Evolutionary conservation across 2,888 invertebrate species (phyloP).

Genomic region (Gastrophysa polygoni): DNA sequence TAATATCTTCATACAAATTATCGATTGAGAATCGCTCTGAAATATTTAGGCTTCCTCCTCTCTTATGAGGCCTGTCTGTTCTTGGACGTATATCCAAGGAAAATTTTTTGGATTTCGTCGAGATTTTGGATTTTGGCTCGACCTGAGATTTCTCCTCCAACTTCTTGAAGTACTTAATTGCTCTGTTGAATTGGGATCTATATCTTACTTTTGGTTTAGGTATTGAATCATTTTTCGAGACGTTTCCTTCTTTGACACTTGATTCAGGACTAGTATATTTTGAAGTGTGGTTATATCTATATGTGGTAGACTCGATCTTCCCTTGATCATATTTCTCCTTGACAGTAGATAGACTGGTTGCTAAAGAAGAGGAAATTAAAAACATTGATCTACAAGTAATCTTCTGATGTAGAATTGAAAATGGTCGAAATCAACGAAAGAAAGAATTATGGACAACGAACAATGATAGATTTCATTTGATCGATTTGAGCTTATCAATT

Average conservation of each 20-base stretch:
- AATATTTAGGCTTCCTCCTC: conserved; percentile 40
- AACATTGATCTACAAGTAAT: no score
- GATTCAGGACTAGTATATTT: neutral
- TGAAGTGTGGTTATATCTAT: neutral
- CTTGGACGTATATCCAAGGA: conserved; percentile 31
- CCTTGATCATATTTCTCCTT: no score
- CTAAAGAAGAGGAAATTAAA: no score
- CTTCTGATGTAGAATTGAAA: no score
- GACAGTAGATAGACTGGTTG: no score
- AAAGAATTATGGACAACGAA: no score
- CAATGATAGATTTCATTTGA: no score
- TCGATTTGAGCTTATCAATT: no score
- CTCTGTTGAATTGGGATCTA: conserved; percentile 38
- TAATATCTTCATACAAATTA: conserved; percentile 41
- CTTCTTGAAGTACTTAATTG: conserved; percentile 42
- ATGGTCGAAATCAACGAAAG: no score
- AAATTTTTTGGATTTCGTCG: conserved; percentile 20
- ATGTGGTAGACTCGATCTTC: neutral
- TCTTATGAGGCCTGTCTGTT: conserved; percentile 13
- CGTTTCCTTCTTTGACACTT: neutral
- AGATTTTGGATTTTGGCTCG: conserved; percentile 16
- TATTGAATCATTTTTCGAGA: conserved; percentile 1
- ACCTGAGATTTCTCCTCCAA: conserved; percentile 37
- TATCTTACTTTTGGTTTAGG: conserved; percentile 15
- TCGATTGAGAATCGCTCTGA: conserved; percentile 38